Evolutionary conservation across 2,113 vertebrate species (phyloP).

Genomic region (Poecilia latipinna): DNA sequence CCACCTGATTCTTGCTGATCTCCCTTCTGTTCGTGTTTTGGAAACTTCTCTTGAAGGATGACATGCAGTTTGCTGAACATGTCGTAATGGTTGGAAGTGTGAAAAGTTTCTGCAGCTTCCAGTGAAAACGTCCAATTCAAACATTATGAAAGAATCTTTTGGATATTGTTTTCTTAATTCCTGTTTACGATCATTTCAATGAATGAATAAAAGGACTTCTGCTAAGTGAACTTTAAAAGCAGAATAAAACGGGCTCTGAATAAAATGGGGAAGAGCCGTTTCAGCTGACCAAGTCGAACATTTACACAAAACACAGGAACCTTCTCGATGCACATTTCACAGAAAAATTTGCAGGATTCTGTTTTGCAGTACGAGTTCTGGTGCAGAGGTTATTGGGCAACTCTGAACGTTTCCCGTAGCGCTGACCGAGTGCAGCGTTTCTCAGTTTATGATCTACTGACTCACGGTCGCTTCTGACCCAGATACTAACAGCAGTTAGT

Average conservation of each 20-base stretch:
- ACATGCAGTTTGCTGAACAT: not conserved
- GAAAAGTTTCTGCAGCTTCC: not conserved
- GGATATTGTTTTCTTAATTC: no score
- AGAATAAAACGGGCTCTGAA: not conserved
- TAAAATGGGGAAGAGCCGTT: not conserved
- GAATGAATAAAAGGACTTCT: not conserved
- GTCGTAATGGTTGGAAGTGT: not conserved
- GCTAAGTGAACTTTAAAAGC: not conserved
- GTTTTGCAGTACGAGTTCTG: not conserved
- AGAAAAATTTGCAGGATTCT: not conserved
- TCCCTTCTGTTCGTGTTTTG: not conserved
- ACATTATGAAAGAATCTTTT: no score
- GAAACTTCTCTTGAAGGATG: not conserved
- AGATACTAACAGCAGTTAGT: not conserved
- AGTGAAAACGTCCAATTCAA: no score
- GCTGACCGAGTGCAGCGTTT: not conserved
- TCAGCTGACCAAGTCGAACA: no score
- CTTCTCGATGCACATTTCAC: not conserved
- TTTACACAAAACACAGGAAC: not conserved
- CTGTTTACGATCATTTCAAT: no score
- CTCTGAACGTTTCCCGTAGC: conserved; percentile 14
- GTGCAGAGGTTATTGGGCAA: not conserved
- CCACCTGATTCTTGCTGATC: not conserved
- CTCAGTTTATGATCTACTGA: conserved; percentile 12
- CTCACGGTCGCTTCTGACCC: not conserved